A percentile compares a stretch with the other conserved stretches of the same genome.
phyloP scores from a whole-genome alignment of 2,797 vertebrate genomes.

The Champsocephalus esox region DNA sequence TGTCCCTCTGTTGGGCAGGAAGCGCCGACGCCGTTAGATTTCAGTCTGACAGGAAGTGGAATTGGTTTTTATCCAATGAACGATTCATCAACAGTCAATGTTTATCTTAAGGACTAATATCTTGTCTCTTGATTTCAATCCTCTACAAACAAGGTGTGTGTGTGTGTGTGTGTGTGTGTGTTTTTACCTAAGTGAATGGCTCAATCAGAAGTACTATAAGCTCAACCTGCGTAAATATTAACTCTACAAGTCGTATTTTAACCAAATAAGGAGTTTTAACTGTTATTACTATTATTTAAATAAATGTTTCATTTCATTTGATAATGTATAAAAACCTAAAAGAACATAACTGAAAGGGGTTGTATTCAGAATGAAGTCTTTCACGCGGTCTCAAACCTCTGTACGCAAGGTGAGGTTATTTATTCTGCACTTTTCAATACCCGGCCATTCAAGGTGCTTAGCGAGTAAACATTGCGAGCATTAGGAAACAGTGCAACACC shows the following conservation, averaged over 20 bases:
- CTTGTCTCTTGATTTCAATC: no score
- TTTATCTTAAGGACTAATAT: conserved; percentile 15
- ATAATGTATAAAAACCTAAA: no score
- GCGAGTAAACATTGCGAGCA: no score
- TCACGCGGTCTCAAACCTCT: no score
- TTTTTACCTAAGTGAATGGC: no score
- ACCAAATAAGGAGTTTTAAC: neutral
- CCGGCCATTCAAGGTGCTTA: no score
- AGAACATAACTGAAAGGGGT: no score
- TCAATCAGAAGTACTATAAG: no score
- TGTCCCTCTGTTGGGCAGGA: neutral
- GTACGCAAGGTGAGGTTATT: no score
- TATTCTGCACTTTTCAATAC: no score
- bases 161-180: conserved; percentile 48
- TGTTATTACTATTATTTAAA: neutral
- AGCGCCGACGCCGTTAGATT: neutral
- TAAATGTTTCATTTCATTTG: neutral
- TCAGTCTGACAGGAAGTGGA: neutral
- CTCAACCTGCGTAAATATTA: neutral
- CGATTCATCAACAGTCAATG: neutral
- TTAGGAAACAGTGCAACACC: no score
- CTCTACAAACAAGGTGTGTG: conserved; percentile 13
- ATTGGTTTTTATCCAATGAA: neutral
- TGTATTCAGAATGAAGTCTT: no score
- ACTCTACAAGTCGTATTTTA: neutral